Conservation (phyloP, 2,797 vertebrate genomes). For the Syngnathus acus region DNA sequence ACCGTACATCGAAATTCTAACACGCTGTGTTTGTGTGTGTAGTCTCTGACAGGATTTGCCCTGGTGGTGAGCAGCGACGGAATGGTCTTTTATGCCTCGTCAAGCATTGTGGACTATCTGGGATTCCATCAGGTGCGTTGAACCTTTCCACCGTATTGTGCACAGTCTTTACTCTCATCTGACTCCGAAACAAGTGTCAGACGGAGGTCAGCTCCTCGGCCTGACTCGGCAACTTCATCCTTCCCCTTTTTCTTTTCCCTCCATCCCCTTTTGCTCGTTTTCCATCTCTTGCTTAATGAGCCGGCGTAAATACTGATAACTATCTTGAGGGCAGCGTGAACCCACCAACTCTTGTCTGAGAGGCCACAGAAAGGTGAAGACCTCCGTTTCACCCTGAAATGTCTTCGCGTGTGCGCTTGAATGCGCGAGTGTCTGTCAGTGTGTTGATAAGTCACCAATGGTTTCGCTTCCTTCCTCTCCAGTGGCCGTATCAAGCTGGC, state of each 20-base stretch:
- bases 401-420: conserved; percentile 6
- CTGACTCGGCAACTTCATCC: conserved; percentile 12
- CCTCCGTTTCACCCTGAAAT: conserved; percentile 39
- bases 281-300: conserved; percentile 15
- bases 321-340: conserved; percentile 22
- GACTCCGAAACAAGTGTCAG: conserved; percentile 9
- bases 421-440: conserved; percentile 18
- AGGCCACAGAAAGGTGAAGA: conserved; percentile 45
- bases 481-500: conserved; percentile 14
- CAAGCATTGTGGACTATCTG: conserved; percentile 89
- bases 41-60: conserved; percentile 90
- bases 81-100: conserved; percentile 91
- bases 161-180: background rate
- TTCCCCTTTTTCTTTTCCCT: background rate
- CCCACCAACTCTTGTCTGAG: conserved; percentile 21
- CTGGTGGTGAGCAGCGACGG: conserved; percentile 90
- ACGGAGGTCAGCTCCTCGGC: conserved; percentile 3
- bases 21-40: conserved; percentile 23
- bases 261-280: conserved; percentile 2
- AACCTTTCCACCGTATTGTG: background rate
- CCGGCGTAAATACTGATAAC: conserved; percentile 1
- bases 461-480: conserved; percentile 37
- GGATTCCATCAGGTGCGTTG: conserved; percentile 91
- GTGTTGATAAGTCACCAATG: conserved; percentile 35
- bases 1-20: background rate